Evolutionary conservation across 2,797 vertebrate genomes (phyloP).

Genomic region (Glyptemys insculpta): DNA sequence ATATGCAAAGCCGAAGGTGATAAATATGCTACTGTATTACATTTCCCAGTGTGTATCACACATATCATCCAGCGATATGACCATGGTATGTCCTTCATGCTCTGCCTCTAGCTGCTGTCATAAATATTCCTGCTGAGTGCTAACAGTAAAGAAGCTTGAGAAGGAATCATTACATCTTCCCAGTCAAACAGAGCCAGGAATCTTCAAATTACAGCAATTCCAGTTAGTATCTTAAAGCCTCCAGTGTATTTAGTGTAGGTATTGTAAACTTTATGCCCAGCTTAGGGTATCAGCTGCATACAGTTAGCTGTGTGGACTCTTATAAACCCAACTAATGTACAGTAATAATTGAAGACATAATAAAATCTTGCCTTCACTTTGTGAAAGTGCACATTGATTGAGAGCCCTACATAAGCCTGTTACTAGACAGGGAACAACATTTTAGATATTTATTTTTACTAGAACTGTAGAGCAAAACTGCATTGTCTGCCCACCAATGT

Average conservation of each 20-base stretch:
- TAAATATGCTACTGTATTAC: slow-evolving; percentile 22
- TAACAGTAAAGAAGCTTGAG: neutral
- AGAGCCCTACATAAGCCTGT: neutral
- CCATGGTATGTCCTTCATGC: neutral
- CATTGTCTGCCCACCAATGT: neutral
- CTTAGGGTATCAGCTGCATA: slow-evolving; percentile 17
- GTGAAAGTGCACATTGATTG: neutral
- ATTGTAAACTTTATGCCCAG: slow-evolving; percentile 30
- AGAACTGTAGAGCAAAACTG: neutral
- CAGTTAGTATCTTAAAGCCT: slow-evolving; percentile 56
- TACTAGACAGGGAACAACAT: neutral
- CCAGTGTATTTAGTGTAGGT: slow-evolving; percentile 55
- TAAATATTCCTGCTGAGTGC: slow-evolving; percentile 20
- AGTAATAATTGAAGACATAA: neutral
- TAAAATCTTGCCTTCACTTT: neutral
- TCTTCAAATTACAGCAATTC: slow-evolving; percentile 49
- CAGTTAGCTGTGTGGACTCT: neutral
- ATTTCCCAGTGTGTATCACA: neutral
- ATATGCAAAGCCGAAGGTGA: slow-evolving; percentile 21
- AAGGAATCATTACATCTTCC: slow-evolving; percentile 38
- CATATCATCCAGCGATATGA: neutral
- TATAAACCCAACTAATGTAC: neutral
- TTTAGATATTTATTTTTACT: neutral
- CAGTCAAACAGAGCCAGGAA: slow-evolving; percentile 26
- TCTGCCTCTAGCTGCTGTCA: slow-evolving; percentile 18